Evolutionary conservation across 2,888 invertebrate genomes (phyloP), one percentile per base, ranked within the genome.

Genomic region (Trypoxylon attenuatum): DNA sequence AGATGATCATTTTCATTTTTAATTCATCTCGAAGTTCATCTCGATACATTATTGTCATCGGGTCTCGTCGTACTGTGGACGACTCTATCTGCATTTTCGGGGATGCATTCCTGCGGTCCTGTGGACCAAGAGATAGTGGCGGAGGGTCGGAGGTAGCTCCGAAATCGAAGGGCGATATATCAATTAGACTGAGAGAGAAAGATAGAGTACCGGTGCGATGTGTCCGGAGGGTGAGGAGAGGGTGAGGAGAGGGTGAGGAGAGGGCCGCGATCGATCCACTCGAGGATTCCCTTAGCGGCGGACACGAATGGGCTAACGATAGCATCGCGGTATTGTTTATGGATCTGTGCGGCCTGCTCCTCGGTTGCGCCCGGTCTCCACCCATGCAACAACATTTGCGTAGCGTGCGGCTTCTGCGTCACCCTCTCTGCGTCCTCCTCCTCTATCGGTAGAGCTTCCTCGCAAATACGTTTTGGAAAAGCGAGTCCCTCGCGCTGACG

Each of bases 271-370:
- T 59, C 49, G 56, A 64, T 64, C 49, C 49, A 45, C 56, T 60
- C 50, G 53, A 43, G 60, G 53, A 65, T 71, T 51, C 69, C 25
- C 56, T 56, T 39, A 50, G 42, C 41, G 39, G 22, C 49, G 45
- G 16, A 42, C 51, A 50, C 21, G 42, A 59, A 49, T 50, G 43
- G 42, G 55, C 39, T 42, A 54, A 50, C 67, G 71, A 69, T 71
- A 72, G 51, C 61, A 62, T 65, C 71, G 65, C 51, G 53, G 53
- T 53, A 71, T 71, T 72, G 65, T 71, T 69, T 65, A 65, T 65
- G 64, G 61, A 49, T 63, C 59, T 46, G 38, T 53, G 33, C 5
- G 13, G 43, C 33, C 38, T 25, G 33, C 50, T 56, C 21, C 49
- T 47, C 21, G 33, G 39, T 42, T 39, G 27, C 33, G 39, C 47